A percentile compares a stretch with the other conserved stretches of the same genome.
Conservation (phyloP, 2,888 invertebrate species). For the Sesia apiformis region DNA sequence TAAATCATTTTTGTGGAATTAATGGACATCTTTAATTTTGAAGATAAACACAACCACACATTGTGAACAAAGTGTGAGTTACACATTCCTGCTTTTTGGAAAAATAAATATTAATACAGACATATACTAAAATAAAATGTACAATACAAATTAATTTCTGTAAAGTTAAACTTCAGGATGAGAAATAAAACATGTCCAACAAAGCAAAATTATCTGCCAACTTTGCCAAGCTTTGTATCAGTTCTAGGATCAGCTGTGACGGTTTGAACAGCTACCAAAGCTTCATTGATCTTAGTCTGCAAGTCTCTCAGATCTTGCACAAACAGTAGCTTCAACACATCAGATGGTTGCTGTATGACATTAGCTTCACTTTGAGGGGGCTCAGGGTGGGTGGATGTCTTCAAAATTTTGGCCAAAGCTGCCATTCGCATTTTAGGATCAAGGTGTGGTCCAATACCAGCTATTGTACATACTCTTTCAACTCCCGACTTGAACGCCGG, state of each 20-base stretch:
- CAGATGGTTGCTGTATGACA: conserved; percentile 64
- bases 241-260: conserved; percentile 98
- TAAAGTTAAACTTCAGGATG: no score
- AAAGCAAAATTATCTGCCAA: conserved; percentile 75
- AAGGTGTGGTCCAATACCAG: conserved; percentile 57
- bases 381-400: conserved; percentile 87
- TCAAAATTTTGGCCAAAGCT: conserved; percentile 83
- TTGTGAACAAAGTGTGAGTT: no score
- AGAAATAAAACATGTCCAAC: background rate
- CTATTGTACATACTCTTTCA: conserved; percentile 81
- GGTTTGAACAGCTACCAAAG: conserved; percentile 92
- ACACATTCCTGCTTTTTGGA: no score
- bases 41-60: no score
- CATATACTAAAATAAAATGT: no score
- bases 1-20: no score
- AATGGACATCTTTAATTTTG: no score
- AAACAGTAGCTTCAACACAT: conserved; percentile 84
- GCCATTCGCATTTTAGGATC: conserved; percentile 61
- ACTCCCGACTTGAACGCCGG: conserved; percentile 89
- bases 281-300: conserved; percentile 95
- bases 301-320: conserved; percentile 88
- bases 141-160: no score
- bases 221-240: conserved; percentile 94
- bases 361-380: conserved; percentile 40
- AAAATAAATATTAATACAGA: no score